Percentiles rank a stretch among this genome's conserved stretches.
phyloP scores from a whole-genome alignment of 1,140 invertebrate genomes.

The Drosophila elegans region DNA sequence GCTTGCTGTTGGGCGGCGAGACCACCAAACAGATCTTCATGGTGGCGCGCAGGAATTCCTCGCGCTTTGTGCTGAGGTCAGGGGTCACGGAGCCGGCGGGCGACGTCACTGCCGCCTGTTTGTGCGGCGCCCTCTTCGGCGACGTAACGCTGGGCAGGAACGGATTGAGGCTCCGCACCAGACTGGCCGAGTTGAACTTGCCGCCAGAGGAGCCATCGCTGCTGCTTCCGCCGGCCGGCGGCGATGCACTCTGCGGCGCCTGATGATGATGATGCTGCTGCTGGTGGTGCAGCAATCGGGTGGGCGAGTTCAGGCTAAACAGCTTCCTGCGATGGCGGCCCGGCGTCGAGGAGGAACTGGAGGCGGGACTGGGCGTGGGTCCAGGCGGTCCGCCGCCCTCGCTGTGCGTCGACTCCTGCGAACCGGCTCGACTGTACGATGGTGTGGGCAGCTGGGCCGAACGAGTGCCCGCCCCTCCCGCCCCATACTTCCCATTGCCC shows the following conservation, averaged over 20 bases:
- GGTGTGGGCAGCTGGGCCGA: constrained; percentile 73
- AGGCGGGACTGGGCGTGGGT: constrained; percentile 65
- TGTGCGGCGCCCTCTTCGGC: constrained; percentile 59
- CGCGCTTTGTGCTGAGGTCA: constrained; percentile 84
- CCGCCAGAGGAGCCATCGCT: constrained; percentile 10
- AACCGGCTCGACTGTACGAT: constrained; percentile 72
- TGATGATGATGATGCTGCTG: constrained; percentile 16
- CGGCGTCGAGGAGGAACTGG: constrained; percentile 72
- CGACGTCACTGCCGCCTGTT: constrained; percentile 57
- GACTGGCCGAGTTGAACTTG: constrained; percentile 49
- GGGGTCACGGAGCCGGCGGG: constrained; percentile 60
- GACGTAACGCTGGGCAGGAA: constrained; percentile 55
- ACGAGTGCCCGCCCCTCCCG: constrained; percentile 31
- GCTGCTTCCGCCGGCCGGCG: constrained; percentile 20
- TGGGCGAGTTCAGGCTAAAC: constrained; percentile 76
- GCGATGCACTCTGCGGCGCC: constrained; percentile 17
- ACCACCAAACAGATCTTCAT: constrained; percentile 85
- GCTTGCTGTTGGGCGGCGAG: constrained; percentile 81
- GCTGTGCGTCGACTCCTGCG: constrained; percentile 77
- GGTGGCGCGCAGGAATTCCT: constrained; percentile 85
- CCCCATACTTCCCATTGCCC: constrained; percentile 52
- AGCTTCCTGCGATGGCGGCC: constrained; percentile 76
- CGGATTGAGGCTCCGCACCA: constrained; percentile 62
- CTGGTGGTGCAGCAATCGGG: constrained; percentile 65
- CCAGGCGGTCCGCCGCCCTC: constrained; percentile 56